Evolutionary conservation across 2,113 vertebrate genomes (phyloP).

Genomic region (Pseudorasbora parva): DNA sequence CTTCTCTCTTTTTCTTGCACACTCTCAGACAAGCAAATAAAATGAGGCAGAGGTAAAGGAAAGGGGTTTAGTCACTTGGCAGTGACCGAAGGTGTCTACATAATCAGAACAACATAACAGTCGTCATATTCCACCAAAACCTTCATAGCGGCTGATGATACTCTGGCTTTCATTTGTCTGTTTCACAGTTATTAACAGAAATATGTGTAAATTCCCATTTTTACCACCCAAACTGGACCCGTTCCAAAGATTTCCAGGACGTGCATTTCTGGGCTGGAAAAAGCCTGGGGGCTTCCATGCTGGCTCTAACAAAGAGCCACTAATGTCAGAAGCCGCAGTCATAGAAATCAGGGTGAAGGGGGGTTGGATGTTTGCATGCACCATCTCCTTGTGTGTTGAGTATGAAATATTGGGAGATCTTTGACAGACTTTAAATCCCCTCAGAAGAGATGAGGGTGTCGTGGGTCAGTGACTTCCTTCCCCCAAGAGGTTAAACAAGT

Average conservation of each 20-base stretch:
- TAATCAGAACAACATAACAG: background rate
- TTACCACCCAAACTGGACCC: background rate
- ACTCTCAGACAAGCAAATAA: constrained; percentile 30
- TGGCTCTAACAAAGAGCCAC: background rate
- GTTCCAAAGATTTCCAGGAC: background rate
- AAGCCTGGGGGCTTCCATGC: too few relatives aligned
- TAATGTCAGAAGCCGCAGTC: background rate
- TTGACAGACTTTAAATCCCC: background rate
- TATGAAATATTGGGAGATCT: background rate
- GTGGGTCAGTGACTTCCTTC: background rate
- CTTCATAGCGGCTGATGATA: background rate
- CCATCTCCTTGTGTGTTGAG: background rate
- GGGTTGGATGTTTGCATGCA: background rate
- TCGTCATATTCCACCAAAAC: background rate
- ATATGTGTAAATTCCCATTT: background rate
- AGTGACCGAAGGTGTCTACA: constrained; percentile 1
- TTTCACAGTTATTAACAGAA: background rate
- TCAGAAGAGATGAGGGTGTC: background rate
- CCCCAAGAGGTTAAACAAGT: constrained; percentile 14
- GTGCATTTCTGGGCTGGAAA: background rate
- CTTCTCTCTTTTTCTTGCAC: constrained; percentile 13
- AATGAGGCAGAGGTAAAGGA: constrained; percentile 11
- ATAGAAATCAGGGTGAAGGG: background rate
- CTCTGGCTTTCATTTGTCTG: background rate
- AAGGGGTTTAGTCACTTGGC: constrained; percentile 1